A percentile compares a stretch with the other conserved stretches of the same genome.
Conservation (phyloP, 2,797 vertebrate species). For the Scomberomorus guttatus region DNA sequence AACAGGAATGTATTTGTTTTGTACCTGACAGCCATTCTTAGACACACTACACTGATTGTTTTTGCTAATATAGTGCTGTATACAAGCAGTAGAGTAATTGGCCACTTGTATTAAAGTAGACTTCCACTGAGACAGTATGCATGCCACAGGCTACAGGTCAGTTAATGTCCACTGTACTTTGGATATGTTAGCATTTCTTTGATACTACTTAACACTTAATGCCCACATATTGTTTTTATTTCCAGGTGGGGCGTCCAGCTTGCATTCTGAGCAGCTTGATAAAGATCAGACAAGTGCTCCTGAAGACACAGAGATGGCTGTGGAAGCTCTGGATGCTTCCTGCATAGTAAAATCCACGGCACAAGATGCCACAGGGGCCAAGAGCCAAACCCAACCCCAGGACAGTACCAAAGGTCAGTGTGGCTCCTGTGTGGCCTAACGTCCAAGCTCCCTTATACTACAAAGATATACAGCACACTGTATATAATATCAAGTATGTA, state of each 20-base stretch:
- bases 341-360: conserved; percentile 14
- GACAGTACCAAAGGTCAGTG: conserved; percentile 60
- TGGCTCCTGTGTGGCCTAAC: not conserved
- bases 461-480: not conserved
- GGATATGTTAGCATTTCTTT: not conserved
- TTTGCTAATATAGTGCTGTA: not conserved
- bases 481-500: not conserved
- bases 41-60: not conserved
- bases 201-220: not conserved
- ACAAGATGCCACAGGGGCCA: conserved; percentile 3
- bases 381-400: conserved; percentile 40
- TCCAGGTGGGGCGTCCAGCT: conserved; percentile 53
- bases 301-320: conserved; percentile 62
- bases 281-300: conserved; percentile 16
- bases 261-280: conserved; percentile 29
- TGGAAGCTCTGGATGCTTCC: conserved; percentile 55
- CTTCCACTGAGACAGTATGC: conserved; percentile 8
- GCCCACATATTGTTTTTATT: conserved; percentile 32
- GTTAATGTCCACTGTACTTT: not conserved
- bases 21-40: not conserved
- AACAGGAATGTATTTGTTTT: not conserved
- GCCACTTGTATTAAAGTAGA: not conserved
- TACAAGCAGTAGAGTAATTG: not conserved
- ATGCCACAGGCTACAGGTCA: conserved; percentile 5
- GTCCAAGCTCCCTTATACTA: not conserved